Percentiles rank a stretch among this genome's conserved stretches.
phyloP scores from a whole-genome alignment of 2,888 invertebrate species.

The Portevinia maculata region DNA sequence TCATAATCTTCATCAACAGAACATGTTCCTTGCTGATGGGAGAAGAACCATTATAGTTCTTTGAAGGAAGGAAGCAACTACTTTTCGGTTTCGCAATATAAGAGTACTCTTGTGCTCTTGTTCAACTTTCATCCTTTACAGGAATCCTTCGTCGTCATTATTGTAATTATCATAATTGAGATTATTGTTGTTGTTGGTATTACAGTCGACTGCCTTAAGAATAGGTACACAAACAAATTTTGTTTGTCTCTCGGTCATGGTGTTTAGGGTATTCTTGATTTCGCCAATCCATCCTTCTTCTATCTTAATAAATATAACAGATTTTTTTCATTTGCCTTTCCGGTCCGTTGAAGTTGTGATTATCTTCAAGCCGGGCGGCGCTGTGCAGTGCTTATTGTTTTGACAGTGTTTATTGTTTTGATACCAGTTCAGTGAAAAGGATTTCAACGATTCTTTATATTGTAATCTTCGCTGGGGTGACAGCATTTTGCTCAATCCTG shows the following conservation, averaged over 20 bases:
- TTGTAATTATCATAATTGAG: constrained; percentile 9
- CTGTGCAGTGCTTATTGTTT: constrained; percentile 57
- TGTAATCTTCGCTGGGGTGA: constrained; percentile 19
- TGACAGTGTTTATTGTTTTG: constrained; percentile 54
- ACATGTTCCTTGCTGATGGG: constrained; percentile 18
- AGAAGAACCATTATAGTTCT: neutral
- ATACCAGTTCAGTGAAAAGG: constrained; percentile 41
- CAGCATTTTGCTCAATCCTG: constrained; percentile 5
- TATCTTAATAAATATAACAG: constrained; percentile 1
- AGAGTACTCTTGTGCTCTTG: constrained; percentile 23
- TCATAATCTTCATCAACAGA: constrained; percentile 23
- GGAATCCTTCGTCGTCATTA: constrained; percentile 26
- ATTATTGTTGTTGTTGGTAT: constrained; percentile 15
- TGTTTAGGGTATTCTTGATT: constrained; percentile 48
- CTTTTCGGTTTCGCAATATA: constrained; percentile 7
- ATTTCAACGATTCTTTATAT: constrained; percentile 24
- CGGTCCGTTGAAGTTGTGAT: constrained; percentile 43
- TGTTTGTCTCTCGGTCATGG: constrained; percentile 38
- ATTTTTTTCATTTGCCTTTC: constrained; percentile 53
- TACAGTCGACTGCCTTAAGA: constrained; percentile 11
- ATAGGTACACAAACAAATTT: constrained; percentile 26
- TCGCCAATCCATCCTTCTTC: constrained; percentile 29
- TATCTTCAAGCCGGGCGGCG: constrained; percentile 17
- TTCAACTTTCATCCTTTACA: constrained; percentile 46
- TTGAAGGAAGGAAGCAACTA: constrained; percentile 39